Evolutionary conservation across 2,113 vertebrate species (phyloP), one percentile per base, ranked within the genome.

Genomic region (Gambusia affinis): DNA sequence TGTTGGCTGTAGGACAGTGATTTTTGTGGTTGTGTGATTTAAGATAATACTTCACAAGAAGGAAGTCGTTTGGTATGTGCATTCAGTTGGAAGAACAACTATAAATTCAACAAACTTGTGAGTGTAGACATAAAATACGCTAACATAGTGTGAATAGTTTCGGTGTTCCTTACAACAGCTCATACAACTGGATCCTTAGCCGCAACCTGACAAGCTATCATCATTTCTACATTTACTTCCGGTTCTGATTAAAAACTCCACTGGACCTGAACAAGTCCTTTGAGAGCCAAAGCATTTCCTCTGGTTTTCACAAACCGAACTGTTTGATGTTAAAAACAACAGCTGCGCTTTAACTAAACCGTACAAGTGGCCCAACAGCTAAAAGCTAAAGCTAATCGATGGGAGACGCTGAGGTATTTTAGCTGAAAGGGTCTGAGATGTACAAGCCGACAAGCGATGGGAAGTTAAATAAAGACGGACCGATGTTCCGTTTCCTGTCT

Each of bases 401-500:
- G 51, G 17, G 76, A 24, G 3, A 64, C 29, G 3, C 44, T n/a
- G 29, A 82, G 61, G 70, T 5, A 3, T 61, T 86, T 87, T 70
- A 83, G 51, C 35, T 35, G 80, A 70, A 84, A 79, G 31, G 63
- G n/a, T 70, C 1, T 35, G 69, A 79, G 82, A 74, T 67, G 67
- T 69, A 72, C 82, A 81, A 75, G 81, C 64, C 65, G 60, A 73
- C 69, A 71, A 78, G 88, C 71, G 79, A 60, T 60, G 44, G 76
- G 67, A 71, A 75, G 76, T 82, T 83, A 81, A 88, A 85, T 64
- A 73, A 74, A 82, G 60, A 54, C 57, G 65, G 70, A 66, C 57
- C 79, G 47, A 60, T 66, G 71, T 33, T 62, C 27, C 12, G 51
- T 51, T 73, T 74, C 62, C 62, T 44, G 2, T 73, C 72, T 67